Evolutionary conservation across 2,888 invertebrate species (phyloP), one percentile per base, ranked within the genome.

Genomic region (Stenolophus ochropezus): DNA sequence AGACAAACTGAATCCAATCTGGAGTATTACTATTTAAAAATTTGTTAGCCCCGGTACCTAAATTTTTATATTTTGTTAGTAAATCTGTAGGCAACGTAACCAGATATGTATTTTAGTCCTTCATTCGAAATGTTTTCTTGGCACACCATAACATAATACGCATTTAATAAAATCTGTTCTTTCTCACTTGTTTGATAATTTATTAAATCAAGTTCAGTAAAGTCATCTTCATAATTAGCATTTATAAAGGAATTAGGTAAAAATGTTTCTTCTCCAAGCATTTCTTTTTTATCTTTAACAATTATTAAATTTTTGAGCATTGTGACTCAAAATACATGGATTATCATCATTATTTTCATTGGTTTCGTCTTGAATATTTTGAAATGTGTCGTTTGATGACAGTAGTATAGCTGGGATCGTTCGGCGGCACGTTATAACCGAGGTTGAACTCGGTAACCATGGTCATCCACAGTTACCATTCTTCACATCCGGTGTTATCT

Each of bases 1-100:
- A 83, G 81, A 83, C 79, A 21, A 49, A 14, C n/a, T 82, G 77
- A 27, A 83, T 14, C 83, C 82, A 83, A 11, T 83, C 83, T 51
- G 83, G 82, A 14, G 78, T 47, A n/a, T n/a, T n/a, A n/a, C 65
- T 82, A 61, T 51, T 76, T 20, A 27, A 58, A 21, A 82, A 8
- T 11, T 23, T 83, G 71, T n/a, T 16, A 61, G 65, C 73, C 18
- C 82, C 73, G 3, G 27, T 75, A 79, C 77, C 80, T 33, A 82
- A 33, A 49, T 49, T n/a, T 4, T 71, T 20, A 58, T 49, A 78
- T 82, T 49, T 83, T 83, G 51, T 82, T 75, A 49, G 80, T 83
- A 61, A 83, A 83, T 58, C 78, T 82, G 42, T 71, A 83, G 11
- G 83, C 83, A 18, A 82, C 69, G 51, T 76, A 79, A 21, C 82